A percentile compares a stretch with the other conserved stretches of the same genome.
These are phyloP conservation scores for Brienomyrus brachyistius DNA, from an alignment of 2,113 vertebrate species.

Conservation along the genomic window DNA sequence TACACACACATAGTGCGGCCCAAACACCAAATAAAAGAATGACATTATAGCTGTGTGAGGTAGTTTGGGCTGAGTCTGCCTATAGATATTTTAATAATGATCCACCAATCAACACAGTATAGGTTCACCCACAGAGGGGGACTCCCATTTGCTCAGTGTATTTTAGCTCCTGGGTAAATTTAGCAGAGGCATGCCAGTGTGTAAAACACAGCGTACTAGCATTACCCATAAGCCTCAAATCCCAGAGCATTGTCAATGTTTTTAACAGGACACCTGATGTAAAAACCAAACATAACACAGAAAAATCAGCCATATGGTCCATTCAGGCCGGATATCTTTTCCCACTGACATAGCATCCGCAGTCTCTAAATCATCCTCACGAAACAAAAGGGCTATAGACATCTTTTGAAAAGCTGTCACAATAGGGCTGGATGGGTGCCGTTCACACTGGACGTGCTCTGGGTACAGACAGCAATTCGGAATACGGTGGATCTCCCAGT, in stretches of 20 bases:
- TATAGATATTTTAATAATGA: background rate
- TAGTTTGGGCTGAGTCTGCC: background rate
- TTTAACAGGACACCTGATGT: background rate
- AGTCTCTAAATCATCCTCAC: background rate
- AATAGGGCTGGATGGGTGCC: background rate
- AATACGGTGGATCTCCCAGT: background rate
- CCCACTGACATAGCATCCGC: background rate
- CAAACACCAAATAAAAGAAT: background rate
- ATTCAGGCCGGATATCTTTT: background rate
- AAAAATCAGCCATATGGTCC: background rate
- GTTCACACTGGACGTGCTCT: background rate
- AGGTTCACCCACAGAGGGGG: background rate
- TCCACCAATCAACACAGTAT: background rate
- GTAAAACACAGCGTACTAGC: background rate
- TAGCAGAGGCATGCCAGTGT: background rate
- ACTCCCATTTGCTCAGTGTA: background rate
- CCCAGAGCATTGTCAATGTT: background rate
- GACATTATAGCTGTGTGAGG: background rate
- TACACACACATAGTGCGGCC: background rate
- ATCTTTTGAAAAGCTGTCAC: background rate
- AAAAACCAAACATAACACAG: background rate
- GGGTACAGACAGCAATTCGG: background rate
- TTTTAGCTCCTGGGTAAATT: background rate
- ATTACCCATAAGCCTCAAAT: background rate
- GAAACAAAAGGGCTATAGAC: background rate